Conservation (phyloP, 2,113 vertebrate genomes). For the Hyaena hyaena region DNA sequence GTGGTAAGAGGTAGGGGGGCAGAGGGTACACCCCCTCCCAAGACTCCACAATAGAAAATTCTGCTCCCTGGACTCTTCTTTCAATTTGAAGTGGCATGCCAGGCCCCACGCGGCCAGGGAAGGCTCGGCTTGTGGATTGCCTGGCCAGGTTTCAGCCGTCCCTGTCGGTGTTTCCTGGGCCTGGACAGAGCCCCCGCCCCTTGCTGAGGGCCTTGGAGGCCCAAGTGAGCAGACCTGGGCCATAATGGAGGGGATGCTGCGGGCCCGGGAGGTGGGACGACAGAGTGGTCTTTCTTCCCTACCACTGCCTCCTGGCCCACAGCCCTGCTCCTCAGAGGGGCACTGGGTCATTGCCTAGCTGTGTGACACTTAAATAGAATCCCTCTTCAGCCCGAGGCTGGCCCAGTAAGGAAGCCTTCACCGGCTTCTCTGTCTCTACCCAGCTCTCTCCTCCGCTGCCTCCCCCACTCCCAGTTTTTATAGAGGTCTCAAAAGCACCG, state of each 20-base stretch:
- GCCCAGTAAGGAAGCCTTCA: neutral
- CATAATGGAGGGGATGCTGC: accelerated
- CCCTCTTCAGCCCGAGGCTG: accelerated
- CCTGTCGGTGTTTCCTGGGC: neutral
- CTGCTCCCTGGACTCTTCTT: neutral
- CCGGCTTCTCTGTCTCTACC: neutral
- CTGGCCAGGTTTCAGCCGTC: neutral
- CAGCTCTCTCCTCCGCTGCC: no score
- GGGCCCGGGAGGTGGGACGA: neutral
- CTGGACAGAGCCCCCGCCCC: accelerated
- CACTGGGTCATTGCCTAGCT: neutral
- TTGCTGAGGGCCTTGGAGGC: neutral
- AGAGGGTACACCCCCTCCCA: neutral
- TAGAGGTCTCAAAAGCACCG: neutral
- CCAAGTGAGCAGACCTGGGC: neutral
- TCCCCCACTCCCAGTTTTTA: accelerated
- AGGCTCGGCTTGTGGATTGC: neutral
- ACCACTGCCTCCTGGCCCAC: neutral
- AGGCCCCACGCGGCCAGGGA: neutral
- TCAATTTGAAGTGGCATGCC: neutral
- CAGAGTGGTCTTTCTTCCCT: neutral
- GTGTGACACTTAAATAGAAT: neutral
- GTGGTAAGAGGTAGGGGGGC: no score
- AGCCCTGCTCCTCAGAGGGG: neutral
- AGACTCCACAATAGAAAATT: neutral